Conservation (phyloP, 2,113 vertebrate species). For the Burhinus bistriatus region DNA sequence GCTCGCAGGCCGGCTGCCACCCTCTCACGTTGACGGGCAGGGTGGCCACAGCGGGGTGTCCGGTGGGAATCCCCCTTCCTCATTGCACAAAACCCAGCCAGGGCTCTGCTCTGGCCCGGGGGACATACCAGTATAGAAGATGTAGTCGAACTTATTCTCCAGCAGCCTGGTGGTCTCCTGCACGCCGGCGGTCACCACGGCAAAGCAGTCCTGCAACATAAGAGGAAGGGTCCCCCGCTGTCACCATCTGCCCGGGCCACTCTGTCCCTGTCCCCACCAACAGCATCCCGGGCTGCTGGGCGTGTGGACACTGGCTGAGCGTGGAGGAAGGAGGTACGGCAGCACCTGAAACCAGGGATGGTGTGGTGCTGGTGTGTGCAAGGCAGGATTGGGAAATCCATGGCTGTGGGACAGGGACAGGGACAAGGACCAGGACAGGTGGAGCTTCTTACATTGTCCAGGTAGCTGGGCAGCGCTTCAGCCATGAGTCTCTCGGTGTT, state of each 20-base stretch:
- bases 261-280: neutral
- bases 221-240: neutral
- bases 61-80: neutral
- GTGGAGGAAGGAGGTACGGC: neutral
- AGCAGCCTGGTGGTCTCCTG: slow-evolving; percentile 73
- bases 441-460: slow-evolving; percentile 75
- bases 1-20: neutral
- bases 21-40: neutral
- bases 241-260: neutral
- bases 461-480: slow-evolving; percentile 74
- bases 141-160: slow-evolving; percentile 83
- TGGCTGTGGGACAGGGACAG: neutral
- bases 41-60: neutral
- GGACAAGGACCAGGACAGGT: slow-evolving; percentile 34
- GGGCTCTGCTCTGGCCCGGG: neutral
- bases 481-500: slow-evolving; percentile 72
- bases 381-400: neutral
- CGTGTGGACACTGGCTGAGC: slow-evolving; percentile 28
- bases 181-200: slow-evolving; percentile 70
- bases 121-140: slow-evolving; percentile 78
- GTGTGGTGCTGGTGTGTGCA: too few relatives aligned
- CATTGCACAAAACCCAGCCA: neutral
- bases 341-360: neutral
- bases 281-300: slow-evolving; percentile 19
- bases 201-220: slow-evolving; percentile 77